Percentiles rank a stretch among this genome's conserved stretches.
phyloP scores from a whole-genome alignment of 2,888 invertebrate genomes.

The Chalcis sispes region DNA sequence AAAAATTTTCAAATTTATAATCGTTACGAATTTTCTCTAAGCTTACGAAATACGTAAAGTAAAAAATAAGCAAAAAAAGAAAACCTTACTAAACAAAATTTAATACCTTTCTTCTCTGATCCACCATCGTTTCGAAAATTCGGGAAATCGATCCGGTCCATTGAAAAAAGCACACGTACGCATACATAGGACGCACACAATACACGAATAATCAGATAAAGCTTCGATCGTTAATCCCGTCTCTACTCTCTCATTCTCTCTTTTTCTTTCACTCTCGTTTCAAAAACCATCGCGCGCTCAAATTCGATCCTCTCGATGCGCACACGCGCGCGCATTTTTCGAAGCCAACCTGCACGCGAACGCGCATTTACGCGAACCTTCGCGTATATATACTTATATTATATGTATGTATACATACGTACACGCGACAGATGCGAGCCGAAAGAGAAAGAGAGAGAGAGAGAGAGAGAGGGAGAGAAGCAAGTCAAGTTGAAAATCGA shows the following conservation, averaged over 20 bases:
- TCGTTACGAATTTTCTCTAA: too few relatives aligned
- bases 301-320: conserved; percentile 44
- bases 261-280: too few relatives aligned
- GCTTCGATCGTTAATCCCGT: conserved; percentile 19
- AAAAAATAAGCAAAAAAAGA: too few relatives aligned
- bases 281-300: conserved; percentile 47
- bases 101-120: not conserved
- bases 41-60: too few relatives aligned
- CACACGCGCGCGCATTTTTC: not conserved
- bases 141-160: not conserved
- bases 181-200: not conserved
- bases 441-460: conserved; percentile 60
- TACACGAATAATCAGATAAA: conserved; percentile 41
- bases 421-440: conserved; percentile 53
- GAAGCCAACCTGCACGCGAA: conserved; percentile 1
- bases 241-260: too few relatives aligned
- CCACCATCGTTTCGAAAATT: not conserved
- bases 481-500: conserved; percentile 69
- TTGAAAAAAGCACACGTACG: not conserved
- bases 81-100: too few relatives aligned
- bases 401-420: not conserved
- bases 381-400: too few relatives aligned
- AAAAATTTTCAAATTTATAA: too few relatives aligned
- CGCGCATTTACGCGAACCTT: conserved; percentile 21
- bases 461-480: conserved; percentile 65